Evolutionary conservation across 1,140 invertebrate genomes (phyloP), one percentile per base, ranked within the genome.

Genomic region (Ceratitis capitata): DNA sequence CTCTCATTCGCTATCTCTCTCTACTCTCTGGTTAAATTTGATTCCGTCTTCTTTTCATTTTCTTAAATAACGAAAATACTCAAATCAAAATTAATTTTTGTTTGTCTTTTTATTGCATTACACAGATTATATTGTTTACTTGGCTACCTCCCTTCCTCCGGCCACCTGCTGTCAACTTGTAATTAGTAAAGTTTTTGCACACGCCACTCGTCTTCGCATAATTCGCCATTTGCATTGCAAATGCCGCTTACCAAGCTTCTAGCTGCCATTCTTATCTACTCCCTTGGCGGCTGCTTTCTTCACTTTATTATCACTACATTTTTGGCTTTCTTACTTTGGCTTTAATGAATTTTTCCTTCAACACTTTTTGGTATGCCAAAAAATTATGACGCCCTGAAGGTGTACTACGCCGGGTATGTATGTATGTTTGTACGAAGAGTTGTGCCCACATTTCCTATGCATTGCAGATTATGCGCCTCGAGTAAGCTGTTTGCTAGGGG

Each of bases 141-240:
- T 78, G 69, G 23, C 26, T 2, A 1, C 1, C 58, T 1, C 3
- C 9, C n/a, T 23, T 0, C 51, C n/a, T 19, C 51, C 10, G 2
- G 51, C 51, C 29, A 4, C 23, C 29, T 26, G 56, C 56, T 61
- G 69, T 32, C 69, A 42, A 78, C 39, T 78, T 26, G 69, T 78
- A 78, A 78, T 78, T 78, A 78, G 69, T 78, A 78, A 78, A 78
- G 69, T 78, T 78, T 78, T 78, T n/a, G 42, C 35, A n/a, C n/a
- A n/a, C 39, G 39, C 39, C 32, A 6, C 39, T 23, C 69, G 45
- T n/a, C n/a, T 42, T 78, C 69, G 69, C 16, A 19, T 78, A 45
- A 78, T 78, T 47, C 45, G n/a, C 16, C 69, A 78, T 78, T 78
- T 78, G 42, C 69, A 78, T 78, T 78, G 19, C 10, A 4, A 61